phyloP scores from a whole-genome alignment of 2,113 vertebrate species.

The Leptobrachium ailaonicum region DNA sequence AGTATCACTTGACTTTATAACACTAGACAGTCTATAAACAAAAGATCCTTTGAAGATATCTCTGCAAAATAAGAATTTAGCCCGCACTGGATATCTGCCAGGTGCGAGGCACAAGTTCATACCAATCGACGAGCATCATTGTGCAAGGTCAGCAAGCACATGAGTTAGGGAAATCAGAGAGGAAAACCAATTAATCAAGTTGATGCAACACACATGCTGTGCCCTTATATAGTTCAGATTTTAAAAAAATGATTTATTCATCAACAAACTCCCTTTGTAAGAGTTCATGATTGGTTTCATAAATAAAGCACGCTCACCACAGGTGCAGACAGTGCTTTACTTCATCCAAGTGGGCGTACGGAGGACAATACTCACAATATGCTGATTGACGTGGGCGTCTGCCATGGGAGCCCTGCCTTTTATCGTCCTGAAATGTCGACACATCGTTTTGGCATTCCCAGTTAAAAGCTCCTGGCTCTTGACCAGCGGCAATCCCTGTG shows the following conservation, averaged over 20 bases:
- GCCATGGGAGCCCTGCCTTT: background rate
- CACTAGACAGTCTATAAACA: background rate
- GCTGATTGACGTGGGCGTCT: background rate
- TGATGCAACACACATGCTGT: conserved; percentile 12
- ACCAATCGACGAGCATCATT: background rate
- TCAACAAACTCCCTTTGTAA: background rate
- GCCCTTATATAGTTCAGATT: background rate
- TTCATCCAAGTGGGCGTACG: background rate
- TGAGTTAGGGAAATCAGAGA: background rate
- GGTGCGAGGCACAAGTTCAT: background rate
- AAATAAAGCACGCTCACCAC: background rate
- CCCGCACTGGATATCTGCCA: conserved; percentile 3
- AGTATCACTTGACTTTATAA: conserved; percentile 10
- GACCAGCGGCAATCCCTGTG: no score
- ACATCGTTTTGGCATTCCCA: background rate
- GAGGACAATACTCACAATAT: background rate
- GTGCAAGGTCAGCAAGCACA: conserved; percentile 1
- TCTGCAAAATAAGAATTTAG: background rate
- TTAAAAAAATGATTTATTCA: conserved; percentile 6
- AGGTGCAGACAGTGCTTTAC: background rate
- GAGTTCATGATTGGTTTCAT: background rate
- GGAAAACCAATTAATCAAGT: conserved; percentile 1
- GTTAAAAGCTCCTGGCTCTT: background rate
- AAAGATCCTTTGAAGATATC: background rate
- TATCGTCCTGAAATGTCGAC: conserved; percentile 4